Evolutionary conservation across 64 coral and sea anemone species (phyloP).

Genomic region (Actinia tenebrosa): DNA sequence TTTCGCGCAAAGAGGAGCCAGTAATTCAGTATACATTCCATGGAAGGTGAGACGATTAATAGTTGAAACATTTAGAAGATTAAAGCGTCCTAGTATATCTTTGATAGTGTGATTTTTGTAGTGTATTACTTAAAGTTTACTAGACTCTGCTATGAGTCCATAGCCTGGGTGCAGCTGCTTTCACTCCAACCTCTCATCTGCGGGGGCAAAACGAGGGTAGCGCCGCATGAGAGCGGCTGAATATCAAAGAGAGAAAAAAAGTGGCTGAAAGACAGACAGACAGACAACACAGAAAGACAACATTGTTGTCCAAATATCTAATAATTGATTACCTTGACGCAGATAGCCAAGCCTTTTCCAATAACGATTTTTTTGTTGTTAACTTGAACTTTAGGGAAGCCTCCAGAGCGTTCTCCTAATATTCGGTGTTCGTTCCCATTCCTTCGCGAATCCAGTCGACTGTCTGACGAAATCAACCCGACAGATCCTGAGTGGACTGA

Average conservation of each 20-base stretch:
- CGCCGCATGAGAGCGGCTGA: too few species aligned
- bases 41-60: constrained; percentile 32
- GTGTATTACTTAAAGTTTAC: too few species aligned
- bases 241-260: too few species aligned
- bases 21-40: constrained; percentile 1
- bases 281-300: too few species aligned
- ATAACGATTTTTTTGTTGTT: neutral
- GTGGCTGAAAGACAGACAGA: too few species aligned
- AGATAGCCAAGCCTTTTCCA: neutral
- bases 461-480: constrained; percentile 3
- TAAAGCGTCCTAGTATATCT: neutral
- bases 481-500: constrained; percentile 14
- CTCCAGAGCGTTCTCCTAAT: constrained; percentile 74
- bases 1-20: constrained; percentile 37
- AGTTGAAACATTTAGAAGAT: neutral
- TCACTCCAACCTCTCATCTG: too few species aligned
- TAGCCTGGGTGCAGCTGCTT: too few species aligned
- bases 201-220: too few species aligned
- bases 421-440: constrained; percentile 7
- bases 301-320: neutral
- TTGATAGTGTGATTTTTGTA: too few species aligned
- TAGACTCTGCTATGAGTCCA: too few species aligned
- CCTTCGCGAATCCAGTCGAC: constrained; percentile 12
- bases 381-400: constrained; percentile 52
- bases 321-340: neutral